Evolutionary conservation across 1,140 invertebrate genomes (phyloP).

Genomic region (Pachyrhynchus sulphureomaculatus): DNA sequence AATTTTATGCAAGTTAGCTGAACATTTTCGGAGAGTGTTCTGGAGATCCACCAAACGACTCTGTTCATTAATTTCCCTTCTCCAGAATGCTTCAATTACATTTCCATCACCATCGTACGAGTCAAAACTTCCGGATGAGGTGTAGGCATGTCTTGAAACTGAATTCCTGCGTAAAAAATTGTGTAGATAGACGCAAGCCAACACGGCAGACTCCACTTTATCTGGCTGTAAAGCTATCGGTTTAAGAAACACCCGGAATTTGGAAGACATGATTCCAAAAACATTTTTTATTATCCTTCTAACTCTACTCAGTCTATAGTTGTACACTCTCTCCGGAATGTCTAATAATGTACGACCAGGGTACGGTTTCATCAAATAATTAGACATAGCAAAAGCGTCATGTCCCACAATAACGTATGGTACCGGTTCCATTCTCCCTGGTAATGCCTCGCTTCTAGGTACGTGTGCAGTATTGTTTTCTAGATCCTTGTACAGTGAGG

Average conservation of each 20-base stretch:
- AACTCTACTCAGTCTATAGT: slow-evolving; percentile 46
- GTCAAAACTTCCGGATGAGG: neutral
- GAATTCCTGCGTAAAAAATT: slow-evolving; percentile 40
- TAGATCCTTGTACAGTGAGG: neutral
- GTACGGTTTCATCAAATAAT: slow-evolving; percentile 54
- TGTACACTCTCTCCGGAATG: slow-evolving; percentile 46
- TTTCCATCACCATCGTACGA: neutral
- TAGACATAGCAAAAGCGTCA: slow-evolving; percentile 54
- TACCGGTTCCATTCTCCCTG: neutral
- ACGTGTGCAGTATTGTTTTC: slow-evolving; percentile 9
- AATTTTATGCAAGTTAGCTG: no score
- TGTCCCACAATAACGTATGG: slow-evolving; percentile 51
- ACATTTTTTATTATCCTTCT: slow-evolving; percentile 54
- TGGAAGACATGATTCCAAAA: slow-evolving; percentile 51
- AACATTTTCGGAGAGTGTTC: no score
- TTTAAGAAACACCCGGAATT: slow-evolving; percentile 51
- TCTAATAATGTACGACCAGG: slow-evolving; percentile 37
- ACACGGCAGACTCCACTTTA: slow-evolving; percentile 36
- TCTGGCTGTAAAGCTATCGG: slow-evolving; percentile 44
- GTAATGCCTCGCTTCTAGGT: neutral
- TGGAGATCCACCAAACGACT: no score
- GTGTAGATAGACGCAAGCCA: slow-evolving; percentile 41
- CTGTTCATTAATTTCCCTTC: neutral
- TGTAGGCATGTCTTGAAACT: neutral
- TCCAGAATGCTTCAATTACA: neutral